Base-by-base conservation (phyloP, 1,140 invertebrate genomes). In the Pseudomyrmex gracilis region DNA sequence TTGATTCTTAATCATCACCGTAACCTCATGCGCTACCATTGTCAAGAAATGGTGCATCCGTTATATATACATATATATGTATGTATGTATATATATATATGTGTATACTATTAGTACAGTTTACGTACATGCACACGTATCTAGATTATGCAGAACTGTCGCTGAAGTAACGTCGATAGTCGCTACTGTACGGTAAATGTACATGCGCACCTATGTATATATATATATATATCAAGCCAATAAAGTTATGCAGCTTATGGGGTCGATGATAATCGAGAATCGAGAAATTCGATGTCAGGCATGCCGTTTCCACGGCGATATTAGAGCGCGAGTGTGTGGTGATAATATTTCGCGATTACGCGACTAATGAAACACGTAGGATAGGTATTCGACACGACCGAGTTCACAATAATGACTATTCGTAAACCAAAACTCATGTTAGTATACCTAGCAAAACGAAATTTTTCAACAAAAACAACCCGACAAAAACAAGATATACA, bases 401-500 rank as follows among this genome's bases (percentile, higher is more conserved):
- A 12, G 34, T 9, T 43, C 34, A 83, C 74, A 85, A 34, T 34
- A 34, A 82, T 66, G 47, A 60, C 64, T 71, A 80, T 82, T 73
- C 64, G 45, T 53, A 74, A 84, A 68, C 76, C 61, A 71, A 66
- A 87, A 90, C 84, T 90, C 85, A 87, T 87, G 88, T 92, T 88
- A 90, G 89, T 90, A 85, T 91, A 92, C 91, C 70, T 66, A 67
- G 73, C 61, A 85, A 78, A 90, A 90, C 77, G 83, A 64, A 88
- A 84, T 78, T 89, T 89, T 89, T 58, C 83, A 91, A 91, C 85
- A 91, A 92, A 91, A n/a, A n/a, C n/a, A n/a, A 92, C 82, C 89
- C 87, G 90, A 90, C 88, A 89, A 92, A 92, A 87, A 93, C 90
- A 92, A 90, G 83, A 60, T 87, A 90, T 34, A 84, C 86, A 86